Evolutionary conservation across 2,888 invertebrate genomes (phyloP), one percentile per base, ranked within the genome.

Genomic region (Cheilosia vernalis): DNA sequence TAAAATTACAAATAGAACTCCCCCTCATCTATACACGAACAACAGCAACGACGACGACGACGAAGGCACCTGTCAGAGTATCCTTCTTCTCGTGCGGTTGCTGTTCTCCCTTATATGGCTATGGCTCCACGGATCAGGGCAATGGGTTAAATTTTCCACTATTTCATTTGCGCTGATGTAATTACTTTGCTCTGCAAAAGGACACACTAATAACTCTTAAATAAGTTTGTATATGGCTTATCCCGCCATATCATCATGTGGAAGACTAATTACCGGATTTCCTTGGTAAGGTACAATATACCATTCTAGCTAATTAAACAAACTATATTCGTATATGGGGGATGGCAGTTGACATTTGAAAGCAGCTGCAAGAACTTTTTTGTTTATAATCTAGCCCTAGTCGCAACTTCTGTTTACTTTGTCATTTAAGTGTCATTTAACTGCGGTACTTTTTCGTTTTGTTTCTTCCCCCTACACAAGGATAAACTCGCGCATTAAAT

Each of bases 391-490:
- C 15, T 42, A 24, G 21, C 17, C 10, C 30, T 17, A 10, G 42
- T 37, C 6, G 44, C 33, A 33, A 17, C n/a, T 40, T 4, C 21
- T 67, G 69, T 73, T 70, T 42, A 79, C 66, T 63, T 17, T 79
- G 73, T 69, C 64, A 74, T 79, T 84, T 74, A 70, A 70, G 55
- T 74, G 69, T 79, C 83, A 73, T 74, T 74, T 58, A 84, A 60
- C 83, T 58, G 73, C 27, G 79, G 33, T 33, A 64, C 42, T 30
- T 30, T 74, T 30, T 10, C 51, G 49, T 47, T 44, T 42, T 30
- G 13, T 37, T 40, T 58, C 21, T 49, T 4, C n/a, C 47, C 24
- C 37, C 24, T 40, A 40, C 30, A 63, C 61, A 61, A 73, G 66
- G 83, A 79, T 69, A 69, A 64, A 79, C 69, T 66, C 60, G 61